Percentiles rank a stretch among this genome's conserved stretches.
Conservation (phyloP, 23 tunicate species). For the Styela plicata region DNA sequence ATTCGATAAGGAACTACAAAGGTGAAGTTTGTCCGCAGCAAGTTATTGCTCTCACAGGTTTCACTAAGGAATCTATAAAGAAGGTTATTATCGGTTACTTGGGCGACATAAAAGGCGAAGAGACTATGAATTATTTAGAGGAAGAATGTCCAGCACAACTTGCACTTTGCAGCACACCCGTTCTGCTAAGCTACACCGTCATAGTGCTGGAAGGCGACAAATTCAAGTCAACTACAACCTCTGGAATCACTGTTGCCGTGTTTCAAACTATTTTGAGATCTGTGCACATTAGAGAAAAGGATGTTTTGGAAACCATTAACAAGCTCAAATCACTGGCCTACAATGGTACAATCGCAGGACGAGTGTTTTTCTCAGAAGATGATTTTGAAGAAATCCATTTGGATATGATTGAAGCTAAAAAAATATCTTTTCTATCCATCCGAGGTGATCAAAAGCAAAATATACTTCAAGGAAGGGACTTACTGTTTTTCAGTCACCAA, state of each 20-base stretch:
- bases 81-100: neutral
- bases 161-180: neutral
- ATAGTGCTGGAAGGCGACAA: neutral
- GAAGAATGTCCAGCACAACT: neutral
- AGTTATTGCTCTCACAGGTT: slow-evolving; percentile 4
- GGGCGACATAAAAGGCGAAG: neutral
- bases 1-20: neutral
- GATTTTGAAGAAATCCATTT: neutral
- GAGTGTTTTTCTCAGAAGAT: neutral
- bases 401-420: neutral
- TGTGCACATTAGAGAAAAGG: neutral
- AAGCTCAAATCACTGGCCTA: neutral
- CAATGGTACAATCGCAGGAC: neutral
- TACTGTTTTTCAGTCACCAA: slow-evolving; percentile 10
- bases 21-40: neutral
- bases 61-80: neutral
- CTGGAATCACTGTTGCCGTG: neutral
- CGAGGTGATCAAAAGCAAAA: neutral
- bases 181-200: neutral
- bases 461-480: neutral
- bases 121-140: neutral
- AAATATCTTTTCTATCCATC: neutral
- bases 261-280: neutral
- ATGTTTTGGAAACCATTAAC: neutral
- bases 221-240: neutral